Percentiles rank a stretch among this genome's conserved stretches.
These are phyloP conservation scores for Chauna torquata DNA, from an alignment of 2,113 vertebrate species.

Conservation along the genomic window DNA sequence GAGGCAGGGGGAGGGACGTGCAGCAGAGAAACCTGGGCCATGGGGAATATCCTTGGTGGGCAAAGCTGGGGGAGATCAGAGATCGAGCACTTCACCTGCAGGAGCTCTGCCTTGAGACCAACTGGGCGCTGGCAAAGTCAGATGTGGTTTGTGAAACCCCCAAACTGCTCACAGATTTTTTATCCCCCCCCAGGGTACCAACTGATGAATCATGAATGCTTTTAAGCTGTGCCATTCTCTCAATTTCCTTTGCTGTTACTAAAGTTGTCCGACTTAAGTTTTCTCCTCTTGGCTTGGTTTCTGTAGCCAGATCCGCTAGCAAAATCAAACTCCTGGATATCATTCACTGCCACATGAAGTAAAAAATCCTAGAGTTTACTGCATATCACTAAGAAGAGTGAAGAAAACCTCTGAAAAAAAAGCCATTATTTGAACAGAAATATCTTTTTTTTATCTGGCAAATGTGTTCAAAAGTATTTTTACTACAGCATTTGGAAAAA, in stretches of 20 bases:
- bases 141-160: neutral
- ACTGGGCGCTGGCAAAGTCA: neutral
- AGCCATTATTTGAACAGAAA: neutral
- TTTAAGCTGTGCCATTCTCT: neutral
- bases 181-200: neutral
- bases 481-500: neutral
- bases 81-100: neutral
- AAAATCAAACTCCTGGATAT: neutral
- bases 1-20: accelerated
- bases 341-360: neutral
- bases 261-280: neutral
- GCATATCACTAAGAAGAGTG: neutral
- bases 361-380: neutral
- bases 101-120: neutral
- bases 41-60: neutral
- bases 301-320: neutral
- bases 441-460: neutral
- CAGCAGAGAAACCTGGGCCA: neutral
- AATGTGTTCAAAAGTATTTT: neutral
- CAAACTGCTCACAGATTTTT: neutral
- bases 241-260: neutral
- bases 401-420: neutral
- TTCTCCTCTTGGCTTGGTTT: neutral
- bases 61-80: neutral
- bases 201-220: neutral